These are phyloP conservation scores for Myotis daubentonii DNA, from an alignment of 2,797 vertebrate species.

Conservation along the genomic window DNA sequence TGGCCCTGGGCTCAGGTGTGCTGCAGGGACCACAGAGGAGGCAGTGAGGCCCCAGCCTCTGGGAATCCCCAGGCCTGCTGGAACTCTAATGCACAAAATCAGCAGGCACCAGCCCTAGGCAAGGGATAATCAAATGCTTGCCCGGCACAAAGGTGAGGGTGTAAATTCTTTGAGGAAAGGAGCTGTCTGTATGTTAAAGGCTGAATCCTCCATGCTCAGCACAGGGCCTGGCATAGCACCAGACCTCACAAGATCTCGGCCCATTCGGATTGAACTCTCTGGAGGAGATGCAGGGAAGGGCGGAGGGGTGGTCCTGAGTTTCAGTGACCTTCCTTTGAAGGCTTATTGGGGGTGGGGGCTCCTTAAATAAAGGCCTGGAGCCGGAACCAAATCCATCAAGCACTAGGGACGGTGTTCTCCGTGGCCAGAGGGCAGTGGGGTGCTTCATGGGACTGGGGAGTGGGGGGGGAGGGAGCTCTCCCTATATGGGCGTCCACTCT, in stretches of 20 bases:
- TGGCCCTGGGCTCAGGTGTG: neutral
- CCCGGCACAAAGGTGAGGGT: neutral
- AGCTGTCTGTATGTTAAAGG: neutral
- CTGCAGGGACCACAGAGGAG: neutral
- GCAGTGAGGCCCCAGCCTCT: neutral
- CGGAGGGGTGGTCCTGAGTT: neutral
- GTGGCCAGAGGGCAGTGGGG: neutral
- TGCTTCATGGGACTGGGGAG: neutral
- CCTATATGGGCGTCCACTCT: neutral
- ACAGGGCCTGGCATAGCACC: neutral
- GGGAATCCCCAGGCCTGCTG: neutral
- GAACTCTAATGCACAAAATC: neutral
- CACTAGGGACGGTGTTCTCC: rapidly evolving
- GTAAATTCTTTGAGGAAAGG: neutral
- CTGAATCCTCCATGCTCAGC: neutral
- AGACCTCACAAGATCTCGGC: neutral
- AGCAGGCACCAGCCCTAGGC: neutral
- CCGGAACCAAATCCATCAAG: neutral
- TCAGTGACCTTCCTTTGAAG: neutral
- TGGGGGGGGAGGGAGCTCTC: neutral
- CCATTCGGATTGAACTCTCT: neutral
- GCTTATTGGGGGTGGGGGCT: no score
- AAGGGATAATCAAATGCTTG: neutral
- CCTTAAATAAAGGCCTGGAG: neutral
- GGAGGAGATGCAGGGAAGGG: neutral